Evolutionary conservation across 1,140 invertebrate genomes (phyloP).

Genomic region (Camponotus vicinus): DNA sequence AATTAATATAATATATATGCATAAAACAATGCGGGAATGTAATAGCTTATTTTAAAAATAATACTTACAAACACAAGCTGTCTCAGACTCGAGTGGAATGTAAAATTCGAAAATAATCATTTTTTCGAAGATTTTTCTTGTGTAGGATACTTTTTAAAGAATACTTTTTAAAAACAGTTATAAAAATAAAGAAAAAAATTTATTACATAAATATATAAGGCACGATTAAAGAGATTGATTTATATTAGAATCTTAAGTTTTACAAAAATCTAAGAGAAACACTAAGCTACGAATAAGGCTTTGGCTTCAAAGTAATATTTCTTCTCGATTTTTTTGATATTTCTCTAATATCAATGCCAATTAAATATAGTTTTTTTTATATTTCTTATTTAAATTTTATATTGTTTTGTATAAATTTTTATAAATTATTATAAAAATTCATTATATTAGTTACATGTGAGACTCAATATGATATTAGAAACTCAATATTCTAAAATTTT

Average conservation of each 20-base stretch:
- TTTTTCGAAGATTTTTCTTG: slow-evolving; percentile 9
- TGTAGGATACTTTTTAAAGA: not conserved
- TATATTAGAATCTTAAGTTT: not conserved
- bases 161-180: slow-evolving; percentile 28
- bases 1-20: slow-evolving; percentile 29
- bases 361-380: too few relatives aligned
- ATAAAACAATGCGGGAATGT: slow-evolving; percentile 52
- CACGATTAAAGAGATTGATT: slow-evolving; percentile 38
- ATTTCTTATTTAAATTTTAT: too few relatives aligned
- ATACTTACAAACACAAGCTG: slow-evolving; percentile 21
- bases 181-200: not conserved
- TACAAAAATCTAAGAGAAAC: slow-evolving; percentile 4
- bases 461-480: too few relatives aligned
- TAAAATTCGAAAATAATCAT: slow-evolving; percentile 22
- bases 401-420: too few relatives aligned
- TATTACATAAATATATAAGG: slow-evolving; percentile 47
- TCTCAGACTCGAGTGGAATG: slow-evolving; percentile 39
- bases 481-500: not conserved
- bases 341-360: too few relatives aligned
- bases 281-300: not conserved
- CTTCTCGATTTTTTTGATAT: not conserved
- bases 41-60: slow-evolving; percentile 42
- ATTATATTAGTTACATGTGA: too few relatives aligned
- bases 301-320: slow-evolving; percentile 15
- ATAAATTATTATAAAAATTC: not conserved